phyloP scores from a whole-genome alignment of 2,113 vertebrate genomes.

The Abramis brama region DNA sequence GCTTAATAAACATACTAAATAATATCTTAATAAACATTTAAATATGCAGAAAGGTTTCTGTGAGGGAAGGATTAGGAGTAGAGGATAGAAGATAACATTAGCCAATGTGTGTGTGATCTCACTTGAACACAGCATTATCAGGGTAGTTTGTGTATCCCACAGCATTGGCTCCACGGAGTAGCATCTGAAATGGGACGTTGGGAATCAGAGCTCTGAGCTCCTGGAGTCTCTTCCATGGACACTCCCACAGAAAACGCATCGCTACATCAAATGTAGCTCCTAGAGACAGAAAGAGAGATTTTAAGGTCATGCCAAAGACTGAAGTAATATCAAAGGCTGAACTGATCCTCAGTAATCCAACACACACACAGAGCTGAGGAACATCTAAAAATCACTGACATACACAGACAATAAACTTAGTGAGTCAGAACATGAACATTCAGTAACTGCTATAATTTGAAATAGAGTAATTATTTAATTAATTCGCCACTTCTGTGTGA shows the following conservation, averaged over 20 bases:
- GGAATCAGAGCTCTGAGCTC: slow-evolving; percentile 87
- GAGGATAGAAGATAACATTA: neutral
- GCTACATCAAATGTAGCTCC: slow-evolving; percentile 87
- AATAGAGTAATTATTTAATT: neutral
- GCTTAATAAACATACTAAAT: neutral
- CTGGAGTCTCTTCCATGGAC: slow-evolving; percentile 90
- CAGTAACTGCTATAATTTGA: neutral
- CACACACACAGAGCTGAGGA: neutral
- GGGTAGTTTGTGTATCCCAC: slow-evolving; percentile 96
- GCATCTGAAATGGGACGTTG: slow-evolving; percentile 94
- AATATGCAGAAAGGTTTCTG: neutral
- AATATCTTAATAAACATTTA: neutral
- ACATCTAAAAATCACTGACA: neutral
- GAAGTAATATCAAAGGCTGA: neutral
- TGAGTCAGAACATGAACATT: neutral
- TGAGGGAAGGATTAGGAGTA: neutral
- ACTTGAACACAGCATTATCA: slow-evolving; percentile 92
- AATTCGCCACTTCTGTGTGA: neutral
- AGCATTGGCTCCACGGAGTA: slow-evolving; percentile 89
- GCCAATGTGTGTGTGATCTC: slow-evolving; percentile 57
- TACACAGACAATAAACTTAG: neutral
- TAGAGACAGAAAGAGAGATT: neutral
- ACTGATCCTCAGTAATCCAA: neutral
- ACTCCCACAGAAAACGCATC: slow-evolving; percentile 92
- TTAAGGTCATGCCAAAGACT: slow-evolving; percentile 20